phyloP scores from a whole-genome alignment of 2,113 vertebrate genomes.

The Carollia perspicillata region DNA sequence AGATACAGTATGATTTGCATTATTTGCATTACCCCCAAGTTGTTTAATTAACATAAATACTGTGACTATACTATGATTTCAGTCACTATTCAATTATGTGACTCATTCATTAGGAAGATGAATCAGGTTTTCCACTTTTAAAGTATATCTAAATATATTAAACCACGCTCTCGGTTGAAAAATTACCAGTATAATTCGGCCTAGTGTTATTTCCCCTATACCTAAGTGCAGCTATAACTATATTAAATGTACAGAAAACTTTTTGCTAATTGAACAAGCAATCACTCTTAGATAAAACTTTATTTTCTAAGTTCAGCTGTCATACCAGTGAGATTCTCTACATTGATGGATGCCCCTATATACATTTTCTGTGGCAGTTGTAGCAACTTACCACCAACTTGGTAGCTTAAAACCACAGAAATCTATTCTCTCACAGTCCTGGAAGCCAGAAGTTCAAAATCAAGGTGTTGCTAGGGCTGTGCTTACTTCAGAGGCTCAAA shows the following conservation, averaged over 20 bases:
- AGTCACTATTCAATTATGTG: background rate
- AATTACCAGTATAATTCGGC: background rate
- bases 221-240: background rate
- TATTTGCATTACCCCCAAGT: background rate
- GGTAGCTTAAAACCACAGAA: background rate
- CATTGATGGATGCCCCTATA: background rate
- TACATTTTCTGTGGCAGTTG: background rate
- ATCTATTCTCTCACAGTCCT: background rate
- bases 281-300: background rate
- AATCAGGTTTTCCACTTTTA: background rate
- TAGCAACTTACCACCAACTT: background rate
- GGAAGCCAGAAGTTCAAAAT: background rate
- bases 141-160: slow-evolving; percentile 18
- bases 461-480: background rate
- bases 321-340: background rate
- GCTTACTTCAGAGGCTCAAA: background rate
- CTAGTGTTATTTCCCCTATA: background rate
- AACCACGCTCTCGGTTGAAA: slow-evolving; percentile 23
- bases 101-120: slow-evolving; percentile 25
- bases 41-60: slow-evolving; percentile 22
- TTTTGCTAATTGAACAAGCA: background rate
- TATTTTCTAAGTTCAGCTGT: background rate
- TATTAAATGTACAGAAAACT: background rate
- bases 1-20: background rate
- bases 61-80: background rate